phyloP scores from a whole-genome alignment of 2,888 invertebrate species.

The Sceliomorpha sp. region DNA sequence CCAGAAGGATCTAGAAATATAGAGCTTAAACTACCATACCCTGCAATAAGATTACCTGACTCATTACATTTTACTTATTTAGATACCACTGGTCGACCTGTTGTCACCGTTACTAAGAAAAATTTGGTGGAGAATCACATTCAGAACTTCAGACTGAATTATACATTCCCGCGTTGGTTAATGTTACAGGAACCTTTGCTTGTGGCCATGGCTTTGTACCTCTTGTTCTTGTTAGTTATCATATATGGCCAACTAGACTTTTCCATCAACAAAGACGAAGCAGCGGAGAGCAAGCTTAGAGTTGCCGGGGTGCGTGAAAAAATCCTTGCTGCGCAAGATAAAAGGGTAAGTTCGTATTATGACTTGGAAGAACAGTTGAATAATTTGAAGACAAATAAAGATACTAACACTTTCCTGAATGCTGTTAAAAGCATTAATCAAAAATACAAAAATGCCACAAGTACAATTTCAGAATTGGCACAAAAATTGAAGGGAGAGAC shows the following conservation, averaged over 20 bases:
- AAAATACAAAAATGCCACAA: conserved; percentile 83
- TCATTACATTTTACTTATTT: conserved; percentile 94
- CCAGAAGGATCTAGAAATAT: conserved; percentile 95
- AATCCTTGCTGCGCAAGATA: conserved; percentile 83
- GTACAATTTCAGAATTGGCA: conserved; percentile 81
- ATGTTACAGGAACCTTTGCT: conserved; percentile 97
- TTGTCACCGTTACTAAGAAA: conserved; percentile 88
- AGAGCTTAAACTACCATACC: conserved; percentile 90
- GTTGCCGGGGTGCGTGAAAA: conserved; percentile 82
- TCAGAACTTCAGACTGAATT: conserved; percentile 94
- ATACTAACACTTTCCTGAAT: conserved; percentile 80
- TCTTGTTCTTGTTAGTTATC: conserved; percentile 94
- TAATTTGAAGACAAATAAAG: conserved; percentile 84
- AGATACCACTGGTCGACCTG: conserved; percentile 95
- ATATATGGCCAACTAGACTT: conserved; percentile 97
- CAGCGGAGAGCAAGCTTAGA: conserved; percentile 80
- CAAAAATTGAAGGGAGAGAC: conserved; percentile 83
- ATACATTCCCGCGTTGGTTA: conserved; percentile 91
- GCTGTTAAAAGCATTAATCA: conserved; percentile 83
- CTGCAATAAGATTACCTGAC: conserved; percentile 87
- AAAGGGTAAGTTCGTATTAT: conserved; percentile 83
- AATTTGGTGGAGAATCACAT: conserved; percentile 98
- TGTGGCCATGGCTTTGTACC: conserved; percentile 92
- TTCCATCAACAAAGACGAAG: conserved; percentile 89
- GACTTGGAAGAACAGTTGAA: conserved; percentile 83